These are phyloP conservation scores for Neomonachus schauinslandi DNA, from an alignment of 2,113 vertebrate species.

Conservation along the genomic window DNA sequence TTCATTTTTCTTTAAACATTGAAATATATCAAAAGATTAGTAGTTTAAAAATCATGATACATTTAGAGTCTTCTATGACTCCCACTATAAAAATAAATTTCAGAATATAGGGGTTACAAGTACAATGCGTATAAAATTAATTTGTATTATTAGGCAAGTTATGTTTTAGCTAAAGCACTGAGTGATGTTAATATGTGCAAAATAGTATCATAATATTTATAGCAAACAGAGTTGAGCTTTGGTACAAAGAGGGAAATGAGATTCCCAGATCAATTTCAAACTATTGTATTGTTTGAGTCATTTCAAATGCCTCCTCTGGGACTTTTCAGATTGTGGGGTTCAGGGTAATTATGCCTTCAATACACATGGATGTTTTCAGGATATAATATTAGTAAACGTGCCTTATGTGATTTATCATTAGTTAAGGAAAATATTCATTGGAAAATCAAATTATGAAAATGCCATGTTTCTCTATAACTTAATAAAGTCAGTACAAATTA, in stretches of 20 bases:
- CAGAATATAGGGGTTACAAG: neutral
- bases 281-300: conserved; percentile 71
- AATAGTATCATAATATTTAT: conserved; percentile 73
- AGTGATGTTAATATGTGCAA: conserved; percentile 58
- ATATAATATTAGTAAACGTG: conserved; percentile 51
- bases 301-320: conserved; percentile 74
- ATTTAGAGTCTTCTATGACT: neutral
- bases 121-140: conserved; percentile 61
- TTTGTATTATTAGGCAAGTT: conserved; percentile 49
- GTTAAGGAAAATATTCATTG: conserved; percentile 7
- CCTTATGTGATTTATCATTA: conserved; percentile 26
- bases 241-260: conserved; percentile 75
- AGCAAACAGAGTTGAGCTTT: conserved; percentile 42
- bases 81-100: neutral
- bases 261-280: conserved; percentile 79
- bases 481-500: conserved; percentile 43
- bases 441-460: conserved; percentile 62
- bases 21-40: neutral
- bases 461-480: conserved; percentile 30
- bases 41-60: neutral
- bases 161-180: conserved; percentile 28
- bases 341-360: conserved; percentile 50
- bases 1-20: conserved; percentile 8
- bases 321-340: conserved; percentile 53
- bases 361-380: conserved; percentile 58